phyloP scores from a whole-genome alignment of 2,797 vertebrate species.

The Cercopithecus mitis region DNA sequence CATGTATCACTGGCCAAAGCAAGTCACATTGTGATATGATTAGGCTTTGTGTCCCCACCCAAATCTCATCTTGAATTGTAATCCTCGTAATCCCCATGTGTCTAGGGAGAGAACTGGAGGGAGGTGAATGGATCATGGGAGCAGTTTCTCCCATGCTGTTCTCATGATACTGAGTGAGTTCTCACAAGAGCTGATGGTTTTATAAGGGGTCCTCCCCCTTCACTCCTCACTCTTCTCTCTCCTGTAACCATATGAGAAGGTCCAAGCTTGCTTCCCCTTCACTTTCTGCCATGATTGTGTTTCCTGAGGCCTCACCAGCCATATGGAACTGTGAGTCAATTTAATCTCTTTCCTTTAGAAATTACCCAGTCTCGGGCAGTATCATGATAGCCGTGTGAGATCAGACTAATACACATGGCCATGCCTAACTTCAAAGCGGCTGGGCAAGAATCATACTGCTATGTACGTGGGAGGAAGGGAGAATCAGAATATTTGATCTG shows the following conservation, averaged over 20 bases:
- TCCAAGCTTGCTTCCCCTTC: not conserved
- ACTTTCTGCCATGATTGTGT: not conserved
- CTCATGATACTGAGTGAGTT: not conserved
- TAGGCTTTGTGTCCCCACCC: not conserved
- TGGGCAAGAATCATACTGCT: too few species aligned
- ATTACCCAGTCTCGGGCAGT: not conserved
- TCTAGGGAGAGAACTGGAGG: not conserved
- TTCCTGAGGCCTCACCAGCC: not conserved
- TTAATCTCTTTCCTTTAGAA: not conserved
- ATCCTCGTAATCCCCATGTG: not conserved
- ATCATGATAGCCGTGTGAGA: not conserved
- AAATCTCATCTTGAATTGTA: not conserved
- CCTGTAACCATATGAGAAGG: not conserved
- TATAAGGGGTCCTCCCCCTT: not conserved
- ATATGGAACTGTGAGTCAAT: not conserved
- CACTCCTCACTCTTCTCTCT: not conserved
- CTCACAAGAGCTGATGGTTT: not conserved
- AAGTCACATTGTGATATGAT: not conserved
- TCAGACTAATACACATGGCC: not conserved
- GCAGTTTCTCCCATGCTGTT: not conserved
- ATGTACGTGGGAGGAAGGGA: not conserved
- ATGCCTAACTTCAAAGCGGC: not conserved
- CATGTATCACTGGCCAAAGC: not conserved
- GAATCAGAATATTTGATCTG: not conserved
- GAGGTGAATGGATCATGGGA: not conserved